Evolutionary conservation across 2,113 vertebrate species (phyloP), one percentile per base, ranked within the genome.

Genomic region (Eudyptes chrysolophus): DNA sequence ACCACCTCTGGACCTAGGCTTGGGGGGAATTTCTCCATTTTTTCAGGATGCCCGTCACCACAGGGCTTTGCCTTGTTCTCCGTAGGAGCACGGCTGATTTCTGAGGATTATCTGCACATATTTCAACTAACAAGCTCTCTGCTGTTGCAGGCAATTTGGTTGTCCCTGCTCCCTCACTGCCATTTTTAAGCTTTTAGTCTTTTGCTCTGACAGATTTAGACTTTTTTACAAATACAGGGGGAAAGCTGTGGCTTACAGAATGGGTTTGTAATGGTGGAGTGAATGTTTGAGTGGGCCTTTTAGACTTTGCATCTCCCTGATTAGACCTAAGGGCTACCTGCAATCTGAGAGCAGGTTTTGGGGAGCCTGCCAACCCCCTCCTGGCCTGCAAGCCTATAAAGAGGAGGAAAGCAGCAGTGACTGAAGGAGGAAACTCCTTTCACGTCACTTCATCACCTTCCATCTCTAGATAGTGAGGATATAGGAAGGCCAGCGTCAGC

Each of bases 51-150:
- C 21, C 21, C 44, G 40, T 79, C n/a, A 42, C 30, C 58, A 76
- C 36, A 13, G 1, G 8, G 42, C 48, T 93, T 72, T 92, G 66
- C 38, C 66, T 86, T 65, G 8, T 36, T 88, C 44, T 92, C 61
- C 5, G 1, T 19, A 30, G 72, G 70, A 95, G 46, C 2, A 3
- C 61, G 85, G 26, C 71, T 83, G 42, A 84, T 95, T 90, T 69
- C 76, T 74, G 66, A 86, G 83, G 44, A 69, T 80, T 81, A 65
- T 69, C 64, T 84, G 71, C 68, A 54, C 34, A 4, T 70, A 94
- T 77, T 96, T 95, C 52, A 74, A 38, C 25, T 36, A 92, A 86
- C 60, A 90, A 76, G 36, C 52, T 52, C 52, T 81, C 42, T 77
- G 69, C 34, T 49, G 27, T 89, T 94, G 76, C 64, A 86, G 76